Percentiles rank a stretch among this genome's conserved stretches.
These are phyloP conservation scores for Bos indicus DNA, from an alignment of 2,113 vertebrate species.

Conservation along the genomic window DNA sequence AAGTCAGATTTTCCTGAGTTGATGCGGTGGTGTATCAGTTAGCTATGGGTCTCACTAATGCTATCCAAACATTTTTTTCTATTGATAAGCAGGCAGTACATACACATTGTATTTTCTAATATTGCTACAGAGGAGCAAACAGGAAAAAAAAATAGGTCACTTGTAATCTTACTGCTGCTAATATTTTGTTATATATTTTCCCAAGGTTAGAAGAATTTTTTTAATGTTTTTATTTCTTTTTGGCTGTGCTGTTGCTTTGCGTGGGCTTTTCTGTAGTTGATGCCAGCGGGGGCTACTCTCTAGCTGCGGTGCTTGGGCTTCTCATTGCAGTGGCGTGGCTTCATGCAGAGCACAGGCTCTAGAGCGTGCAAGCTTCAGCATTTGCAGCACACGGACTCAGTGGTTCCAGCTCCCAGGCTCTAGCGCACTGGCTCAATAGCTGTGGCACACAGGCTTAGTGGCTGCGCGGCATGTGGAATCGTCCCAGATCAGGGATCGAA, in stretches of 20 bases:
- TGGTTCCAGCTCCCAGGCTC: not conserved
- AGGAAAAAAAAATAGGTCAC: not conserved
- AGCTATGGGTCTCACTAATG: not conserved
- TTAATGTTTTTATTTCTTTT: not conserved
- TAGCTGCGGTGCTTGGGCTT: not conserved
- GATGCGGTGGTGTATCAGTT: not conserved
- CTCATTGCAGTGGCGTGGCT: not conserved
- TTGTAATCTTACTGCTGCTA: not conserved
- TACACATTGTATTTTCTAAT: not conserved
- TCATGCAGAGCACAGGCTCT: not conserved
- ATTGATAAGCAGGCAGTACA: not conserved
- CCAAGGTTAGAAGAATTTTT: not conserved
- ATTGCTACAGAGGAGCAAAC: not conserved
- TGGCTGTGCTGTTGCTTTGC: not conserved
- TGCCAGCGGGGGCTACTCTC: not conserved
- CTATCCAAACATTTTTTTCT: not conserved
- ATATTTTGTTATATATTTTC: not conserved
- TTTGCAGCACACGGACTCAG: not conserved
- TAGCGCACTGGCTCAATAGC: rapidly evolving
- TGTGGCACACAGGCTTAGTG: not conserved
- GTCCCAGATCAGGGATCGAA: not conserved
- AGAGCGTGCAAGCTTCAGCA: not conserved
- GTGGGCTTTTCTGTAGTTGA: not conserved
- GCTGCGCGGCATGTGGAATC: not conserved
- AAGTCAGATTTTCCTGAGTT: not conserved